Evolutionary conservation across 2,888 invertebrate genomes (phyloP).

Genomic region (Sinelater perroti): DNA sequence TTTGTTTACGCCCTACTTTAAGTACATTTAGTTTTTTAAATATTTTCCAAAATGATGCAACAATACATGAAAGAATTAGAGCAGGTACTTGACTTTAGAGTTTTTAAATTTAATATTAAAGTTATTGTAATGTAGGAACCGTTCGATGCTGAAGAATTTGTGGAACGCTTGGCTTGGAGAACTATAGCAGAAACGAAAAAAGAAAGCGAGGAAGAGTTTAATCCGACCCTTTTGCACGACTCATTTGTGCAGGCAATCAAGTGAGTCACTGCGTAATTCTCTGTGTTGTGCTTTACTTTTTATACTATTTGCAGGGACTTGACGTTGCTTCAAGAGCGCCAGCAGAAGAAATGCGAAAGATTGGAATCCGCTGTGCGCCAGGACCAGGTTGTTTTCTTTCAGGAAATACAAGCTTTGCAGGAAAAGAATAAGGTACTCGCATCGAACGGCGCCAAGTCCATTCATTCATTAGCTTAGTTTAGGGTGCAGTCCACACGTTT

Average conservation of each 20-base stretch:
- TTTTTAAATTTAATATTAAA: neutral
- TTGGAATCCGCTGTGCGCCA: conserved; percentile 84
- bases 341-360: conserved; percentile 85
- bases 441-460: neutral
- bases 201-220: conserved; percentile 77
- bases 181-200: conserved; percentile 78
- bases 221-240: conserved; percentile 87
- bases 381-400: conserved; percentile 85
- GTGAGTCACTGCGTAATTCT: conserved; percentile 58
- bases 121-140: conserved; percentile 76
- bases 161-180: conserved; percentile 94
- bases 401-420: conserved; percentile 82
- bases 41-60: conserved; percentile 73
- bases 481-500: conserved; percentile 86
- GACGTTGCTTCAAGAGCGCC: conserved; percentile 81
- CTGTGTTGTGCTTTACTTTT: no score
- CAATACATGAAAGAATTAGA: conserved; percentile 89
- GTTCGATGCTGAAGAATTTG: conserved; percentile 96
- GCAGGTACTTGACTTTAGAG: conserved; percentile 67
- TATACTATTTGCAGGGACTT: conserved; percentile 60
- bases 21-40: neutral
- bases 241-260: conserved; percentile 94
- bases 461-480: conserved; percentile 28
- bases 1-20: neutral
- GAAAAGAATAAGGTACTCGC: conserved; percentile 84